These are phyloP conservation scores for Rhagologus leucostigma DNA, from an alignment of 2,113 vertebrate species.

Conservation along the genomic window DNA sequence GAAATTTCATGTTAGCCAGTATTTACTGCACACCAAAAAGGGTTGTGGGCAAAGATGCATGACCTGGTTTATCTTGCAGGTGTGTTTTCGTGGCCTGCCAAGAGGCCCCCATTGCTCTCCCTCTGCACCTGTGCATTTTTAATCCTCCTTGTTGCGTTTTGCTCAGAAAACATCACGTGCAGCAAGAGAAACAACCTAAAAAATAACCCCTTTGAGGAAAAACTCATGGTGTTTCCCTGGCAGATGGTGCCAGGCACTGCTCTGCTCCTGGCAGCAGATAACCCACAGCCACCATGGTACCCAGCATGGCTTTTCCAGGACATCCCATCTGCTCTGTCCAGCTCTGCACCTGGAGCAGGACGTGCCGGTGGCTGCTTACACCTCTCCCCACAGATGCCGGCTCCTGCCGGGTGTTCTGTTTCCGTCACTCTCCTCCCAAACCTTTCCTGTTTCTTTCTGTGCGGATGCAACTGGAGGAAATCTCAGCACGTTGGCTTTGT, in stretches of 20 bases:
- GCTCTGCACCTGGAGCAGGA: background rate
- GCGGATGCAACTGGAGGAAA: background rate
- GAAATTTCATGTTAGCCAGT: rapidly evolving
- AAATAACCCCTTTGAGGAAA: background rate
- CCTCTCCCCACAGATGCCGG: background rate
- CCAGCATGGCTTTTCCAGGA: background rate
- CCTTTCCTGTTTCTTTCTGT: constrained; percentile 19
- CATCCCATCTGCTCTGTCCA: background rate
- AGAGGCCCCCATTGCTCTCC: rapidly evolving
- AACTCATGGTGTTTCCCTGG: rapidly evolving
- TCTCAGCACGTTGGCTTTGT: rapidly evolving
- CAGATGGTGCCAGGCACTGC: background rate
- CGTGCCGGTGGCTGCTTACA: rapidly evolving
- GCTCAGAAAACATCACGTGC: background rate
- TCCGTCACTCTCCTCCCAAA: background rate
- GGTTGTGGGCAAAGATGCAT: background rate
- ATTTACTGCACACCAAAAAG: background rate
- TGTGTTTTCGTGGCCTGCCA: background rate
- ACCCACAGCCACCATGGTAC: rapidly evolving
- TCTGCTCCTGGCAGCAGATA: background rate
- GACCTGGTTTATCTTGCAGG: background rate
- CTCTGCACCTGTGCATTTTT: background rate
- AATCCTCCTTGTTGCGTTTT: background rate
- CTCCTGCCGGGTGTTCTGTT: background rate
- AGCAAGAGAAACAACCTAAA: background rate